Evolutionary conservation across 2,113 vertebrate species (phyloP).

Genomic region (Limnothrissa miodon): DNA sequence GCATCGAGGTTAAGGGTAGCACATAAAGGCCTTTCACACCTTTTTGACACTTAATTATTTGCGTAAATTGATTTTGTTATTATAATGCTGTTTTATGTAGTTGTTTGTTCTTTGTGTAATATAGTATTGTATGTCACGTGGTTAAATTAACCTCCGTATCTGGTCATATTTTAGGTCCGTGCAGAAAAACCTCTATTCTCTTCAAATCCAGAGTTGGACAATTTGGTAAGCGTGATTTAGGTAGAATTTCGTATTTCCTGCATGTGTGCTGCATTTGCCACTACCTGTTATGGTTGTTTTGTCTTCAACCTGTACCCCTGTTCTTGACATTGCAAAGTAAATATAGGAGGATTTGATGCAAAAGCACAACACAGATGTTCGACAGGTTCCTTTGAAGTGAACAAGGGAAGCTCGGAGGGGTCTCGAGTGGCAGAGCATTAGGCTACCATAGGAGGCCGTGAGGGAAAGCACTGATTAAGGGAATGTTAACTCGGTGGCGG

Average conservation of each 20-base stretch:
- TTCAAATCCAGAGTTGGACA: slow-evolving; percentile 98
- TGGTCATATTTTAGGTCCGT: slow-evolving; percentile 80
- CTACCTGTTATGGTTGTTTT: slow-evolving; percentile 8
- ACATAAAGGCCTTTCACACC: background rate
- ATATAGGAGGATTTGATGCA: slow-evolving; percentile 55
- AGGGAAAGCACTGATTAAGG: slow-evolving; percentile 69
- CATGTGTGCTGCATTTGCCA: background rate
- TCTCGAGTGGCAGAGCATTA: slow-evolving; percentile 55
- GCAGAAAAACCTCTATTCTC: slow-evolving; percentile 99
- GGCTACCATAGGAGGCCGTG: slow-evolving; percentile 63
- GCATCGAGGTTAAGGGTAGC: background rate
- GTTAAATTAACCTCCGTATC: slow-evolving; percentile 53
- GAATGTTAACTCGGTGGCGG: slow-evolving; percentile 56
- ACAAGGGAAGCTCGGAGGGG: slow-evolving; percentile 56
- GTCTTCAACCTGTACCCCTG: slow-evolving; percentile 20
- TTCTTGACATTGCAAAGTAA: slow-evolving; percentile 54
- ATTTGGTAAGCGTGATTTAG: slow-evolving; percentile 87
- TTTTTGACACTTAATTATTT: background rate
- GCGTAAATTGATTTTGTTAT: background rate
- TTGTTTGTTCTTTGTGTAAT: background rate
- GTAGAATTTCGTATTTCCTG: slow-evolving; percentile 25
- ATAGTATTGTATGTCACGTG: background rate
- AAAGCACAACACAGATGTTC: slow-evolving; percentile 50
- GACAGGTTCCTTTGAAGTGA: slow-evolving; percentile 49
- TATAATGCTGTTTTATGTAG: background rate